These are phyloP conservation scores for Andrena minutula DNA, from an alignment of 2,888 invertebrate genomes.

Conservation along the genomic window DNA sequence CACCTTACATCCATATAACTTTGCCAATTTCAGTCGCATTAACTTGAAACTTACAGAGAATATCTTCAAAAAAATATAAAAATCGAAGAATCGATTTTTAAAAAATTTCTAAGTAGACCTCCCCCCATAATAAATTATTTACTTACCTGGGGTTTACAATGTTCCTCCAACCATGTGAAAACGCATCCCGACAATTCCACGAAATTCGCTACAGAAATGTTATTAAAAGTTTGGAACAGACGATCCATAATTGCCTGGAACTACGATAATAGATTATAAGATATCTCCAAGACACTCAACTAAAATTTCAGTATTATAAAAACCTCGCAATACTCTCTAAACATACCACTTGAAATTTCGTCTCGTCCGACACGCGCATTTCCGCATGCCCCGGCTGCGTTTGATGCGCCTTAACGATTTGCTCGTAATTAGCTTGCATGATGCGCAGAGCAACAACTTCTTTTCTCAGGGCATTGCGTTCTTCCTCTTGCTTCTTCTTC, in stretches of 20 bases:
- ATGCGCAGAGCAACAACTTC: slow-evolving; percentile 97
- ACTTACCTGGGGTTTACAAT: slow-evolving; percentile 95
- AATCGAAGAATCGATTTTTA: no score
- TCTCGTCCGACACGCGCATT: slow-evolving; percentile 96
- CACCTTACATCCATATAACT: no score
- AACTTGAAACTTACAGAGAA: no score
- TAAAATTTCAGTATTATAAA: not conserved
- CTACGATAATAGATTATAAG: slow-evolving; percentile 85
- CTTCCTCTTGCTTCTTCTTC: slow-evolving; percentile 97
- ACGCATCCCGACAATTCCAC: slow-evolving; percentile 97
- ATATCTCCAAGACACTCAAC: slow-evolving; percentile 3
- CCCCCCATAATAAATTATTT: not conserved
- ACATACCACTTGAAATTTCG: slow-evolving; percentile 97
- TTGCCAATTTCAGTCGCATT: no score
- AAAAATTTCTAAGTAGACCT: no score
- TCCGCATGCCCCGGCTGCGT: slow-evolving; percentile 95
- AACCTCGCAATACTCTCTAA: not conserved
- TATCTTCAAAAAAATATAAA: no score
- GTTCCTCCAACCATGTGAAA: slow-evolving; percentile 98
- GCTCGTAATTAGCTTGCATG: slow-evolving; percentile 95
- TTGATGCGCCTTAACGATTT: slow-evolving; percentile 98
- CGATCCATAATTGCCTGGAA: slow-evolving; percentile 98
- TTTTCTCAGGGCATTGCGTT: slow-evolving; percentile 94
- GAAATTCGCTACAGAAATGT: slow-evolving; percentile 96
- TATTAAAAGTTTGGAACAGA: slow-evolving; percentile 95